Percentiles rank a stretch among this genome's conserved stretches.
These are phyloP conservation scores for Plutomurus gul DNA, from an alignment of 1,140 invertebrate genomes.

Conservation along the genomic window DNA sequence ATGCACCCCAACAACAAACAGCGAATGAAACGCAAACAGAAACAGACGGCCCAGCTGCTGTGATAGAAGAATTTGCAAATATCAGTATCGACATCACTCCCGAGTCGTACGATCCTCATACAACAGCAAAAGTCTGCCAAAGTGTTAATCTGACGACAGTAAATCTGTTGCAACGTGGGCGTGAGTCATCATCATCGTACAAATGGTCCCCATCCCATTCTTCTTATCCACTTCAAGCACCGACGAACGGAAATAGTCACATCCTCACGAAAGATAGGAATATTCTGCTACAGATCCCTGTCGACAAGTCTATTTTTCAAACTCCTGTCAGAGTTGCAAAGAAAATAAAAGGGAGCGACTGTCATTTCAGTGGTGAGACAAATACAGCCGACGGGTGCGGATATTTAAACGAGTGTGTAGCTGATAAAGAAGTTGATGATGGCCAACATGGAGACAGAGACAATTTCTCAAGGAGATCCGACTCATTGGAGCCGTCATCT, in stretches of 20 bases:
- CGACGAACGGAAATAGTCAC: neutral
- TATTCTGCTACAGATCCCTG: neutral
- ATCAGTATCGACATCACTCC: conserved; percentile 6
- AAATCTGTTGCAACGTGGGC: neutral
- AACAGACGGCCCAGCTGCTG: neutral
- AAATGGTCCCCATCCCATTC: neutral
- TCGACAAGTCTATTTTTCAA: neutral
- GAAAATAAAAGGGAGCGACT: neutral
- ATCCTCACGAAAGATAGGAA: neutral
- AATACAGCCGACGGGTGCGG: neutral
- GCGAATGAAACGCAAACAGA: neutral
- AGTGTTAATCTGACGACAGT: neutral
- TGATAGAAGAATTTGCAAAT: neutral
- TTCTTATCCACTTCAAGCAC: neutral
- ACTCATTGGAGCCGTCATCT: neutral
- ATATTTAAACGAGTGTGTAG: neutral
- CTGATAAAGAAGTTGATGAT: neutral
- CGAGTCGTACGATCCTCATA: neutral
- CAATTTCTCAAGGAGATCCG: neutral
- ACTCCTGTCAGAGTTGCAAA: neutral
- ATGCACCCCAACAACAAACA: neutral
- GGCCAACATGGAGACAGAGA: neutral
- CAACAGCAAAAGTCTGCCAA: neutral
- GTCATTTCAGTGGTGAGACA: neutral
- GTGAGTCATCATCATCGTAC: neutral